These are phyloP conservation scores for Drosophila tripunctata DNA, from an alignment of 2,888 invertebrate species.

Conservation along the genomic window DNA sequence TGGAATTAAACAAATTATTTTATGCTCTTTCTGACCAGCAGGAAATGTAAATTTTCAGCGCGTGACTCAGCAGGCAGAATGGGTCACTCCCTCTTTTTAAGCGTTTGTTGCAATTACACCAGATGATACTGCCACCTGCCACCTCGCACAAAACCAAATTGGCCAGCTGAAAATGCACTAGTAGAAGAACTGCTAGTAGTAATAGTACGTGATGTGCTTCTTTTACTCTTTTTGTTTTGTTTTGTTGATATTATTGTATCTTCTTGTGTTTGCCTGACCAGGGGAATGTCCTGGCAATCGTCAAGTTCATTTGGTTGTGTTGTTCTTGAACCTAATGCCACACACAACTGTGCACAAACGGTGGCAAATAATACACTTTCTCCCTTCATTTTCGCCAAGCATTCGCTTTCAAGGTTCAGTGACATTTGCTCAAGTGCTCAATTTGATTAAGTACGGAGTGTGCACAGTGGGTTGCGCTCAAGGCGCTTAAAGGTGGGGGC, in stretches of 20 bases:
- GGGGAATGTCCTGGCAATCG: slow-evolving; percentile 73
- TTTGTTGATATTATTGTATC: slow-evolving; percentile 2
- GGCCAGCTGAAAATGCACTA: slow-evolving; percentile 19
- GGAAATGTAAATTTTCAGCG: slow-evolving; percentile 72
- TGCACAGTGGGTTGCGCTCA: slow-evolving; percentile 32
- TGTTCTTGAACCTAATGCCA: slow-evolving; percentile 70
- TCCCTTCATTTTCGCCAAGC: slow-evolving; percentile 3
- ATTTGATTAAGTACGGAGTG: slow-evolving; percentile 72
- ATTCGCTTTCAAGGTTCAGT: slow-evolving; percentile 67
- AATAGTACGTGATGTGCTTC: slow-evolving; percentile 41
- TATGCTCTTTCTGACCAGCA: slow-evolving; percentile 60
- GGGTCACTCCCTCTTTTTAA: slow-evolving; percentile 18
- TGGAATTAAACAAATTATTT: slow-evolving; percentile 77
- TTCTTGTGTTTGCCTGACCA: slow-evolving; percentile 15
- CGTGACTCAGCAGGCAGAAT: slow-evolving; percentile 25
- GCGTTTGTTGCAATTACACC: slow-evolving; percentile 19
- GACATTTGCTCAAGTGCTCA: slow-evolving; percentile 70
- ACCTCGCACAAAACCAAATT: slow-evolving; percentile 30
- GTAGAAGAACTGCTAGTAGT: slow-evolving; percentile 19
- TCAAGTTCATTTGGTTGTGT: slow-evolving; percentile 62
- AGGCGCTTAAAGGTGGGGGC: slow-evolving; percentile 9
- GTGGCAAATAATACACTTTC: slow-evolving; percentile 67
- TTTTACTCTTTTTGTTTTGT: background rate
- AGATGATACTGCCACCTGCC: slow-evolving; percentile 30
- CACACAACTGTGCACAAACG: slow-evolving; percentile 54